These are phyloP conservation scores for Tupiocoris notatus DNA, from an alignment of 2,888 invertebrate species.

Conservation along the genomic window DNA sequence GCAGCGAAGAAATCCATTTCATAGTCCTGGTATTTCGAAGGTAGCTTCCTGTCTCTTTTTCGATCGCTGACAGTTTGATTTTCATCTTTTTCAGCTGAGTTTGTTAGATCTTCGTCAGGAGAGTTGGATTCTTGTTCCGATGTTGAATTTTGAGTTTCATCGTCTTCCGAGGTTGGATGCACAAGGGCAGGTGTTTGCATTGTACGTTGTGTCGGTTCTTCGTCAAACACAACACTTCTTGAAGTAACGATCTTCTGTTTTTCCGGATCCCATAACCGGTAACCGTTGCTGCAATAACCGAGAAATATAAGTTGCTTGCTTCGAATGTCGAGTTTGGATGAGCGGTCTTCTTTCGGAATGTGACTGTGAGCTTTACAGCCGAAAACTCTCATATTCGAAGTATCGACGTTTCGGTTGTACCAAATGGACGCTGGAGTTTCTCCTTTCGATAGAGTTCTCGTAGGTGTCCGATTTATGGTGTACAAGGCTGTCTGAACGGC, in stretches of 20 bases:
- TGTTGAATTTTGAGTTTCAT: not conserved
- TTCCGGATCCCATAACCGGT: conserved; percentile 18
- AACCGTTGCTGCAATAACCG: conserved; percentile 23
- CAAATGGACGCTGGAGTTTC: conserved; percentile 42
- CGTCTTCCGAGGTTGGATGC: too few species aligned
- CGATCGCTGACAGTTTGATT: too few species aligned
- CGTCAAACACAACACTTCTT: conserved; percentile 13
- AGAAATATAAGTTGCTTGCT: conserved; percentile 11
- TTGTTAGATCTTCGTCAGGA: too few species aligned
- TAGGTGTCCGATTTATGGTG: conserved; percentile 45
- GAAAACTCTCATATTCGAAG: conserved; percentile 1
- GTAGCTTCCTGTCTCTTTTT: too few species aligned
- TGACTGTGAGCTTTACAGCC: conserved; percentile 16
- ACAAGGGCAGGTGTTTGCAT: too few species aligned
- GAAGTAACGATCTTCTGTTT: not conserved
- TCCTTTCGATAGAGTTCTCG: not conserved
- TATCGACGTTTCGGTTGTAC: conserved; percentile 28
- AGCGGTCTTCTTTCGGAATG: conserved; percentile 42
- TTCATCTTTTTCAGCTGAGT: too few species aligned
- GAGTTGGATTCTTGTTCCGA: not conserved
- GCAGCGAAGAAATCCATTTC: conserved; percentile 10
- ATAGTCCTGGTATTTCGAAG: too few species aligned
- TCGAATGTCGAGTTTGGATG: conserved; percentile 39
- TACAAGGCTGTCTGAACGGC: conserved; percentile 48
- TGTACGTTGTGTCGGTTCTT: too few species aligned